Base-by-base conservation (phyloP, 2,888 invertebrate genomes). In the Therioaphis trifolii region DNA sequence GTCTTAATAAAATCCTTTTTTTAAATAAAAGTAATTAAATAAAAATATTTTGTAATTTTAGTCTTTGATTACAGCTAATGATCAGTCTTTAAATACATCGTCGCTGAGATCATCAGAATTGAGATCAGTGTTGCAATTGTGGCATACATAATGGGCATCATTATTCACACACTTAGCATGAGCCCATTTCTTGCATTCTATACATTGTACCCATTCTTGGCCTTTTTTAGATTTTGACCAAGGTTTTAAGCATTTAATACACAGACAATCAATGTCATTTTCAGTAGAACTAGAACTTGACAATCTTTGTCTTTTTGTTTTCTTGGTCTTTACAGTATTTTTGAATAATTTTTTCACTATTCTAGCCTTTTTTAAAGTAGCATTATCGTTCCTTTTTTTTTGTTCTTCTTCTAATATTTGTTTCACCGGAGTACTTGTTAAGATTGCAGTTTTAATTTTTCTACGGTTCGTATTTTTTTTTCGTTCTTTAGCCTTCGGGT, bases 271-370 rank as follows among this genome's bases (percentile, higher is more conserved):
- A 1, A 66, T n/a, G 35, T 66, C 35, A 66, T 66, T 63, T 63
- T 63, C 63, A 15, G 63, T n/a, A 5, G 66, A 66, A 66, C 18
- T 66, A n/a, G 66, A 66, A 66, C n/a, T 66, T 0, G 35, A 66
- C 40, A n/a, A 35, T n/a, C 66, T 66, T 66, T 66, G 11, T 52
- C 18, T 66, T 66, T 66, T 66, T 66, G 40, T 66, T 66, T 66
- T 66, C 66, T 66, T 66, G 40, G 66, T 66, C 15, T 52, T 52
- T 15, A 52, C 15, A 52, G 12, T 52, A 12, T 52, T 52, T 52
- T 15, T 15, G 4, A 52, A 52, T 15, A 52, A 52, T 52, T 52
- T 52, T 52, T 52, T 52, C 52, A 52, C 52, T 52, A 52, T 52
- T 52, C 18, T 52, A 52, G 52, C 52, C 14, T 15, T 52, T 15